A percentile compares a stretch with the other conserved stretches of the same genome.
Evolutionary conservation across 2,113 vertebrate species (phyloP).

Genomic region (Bucco capensis): DNA sequence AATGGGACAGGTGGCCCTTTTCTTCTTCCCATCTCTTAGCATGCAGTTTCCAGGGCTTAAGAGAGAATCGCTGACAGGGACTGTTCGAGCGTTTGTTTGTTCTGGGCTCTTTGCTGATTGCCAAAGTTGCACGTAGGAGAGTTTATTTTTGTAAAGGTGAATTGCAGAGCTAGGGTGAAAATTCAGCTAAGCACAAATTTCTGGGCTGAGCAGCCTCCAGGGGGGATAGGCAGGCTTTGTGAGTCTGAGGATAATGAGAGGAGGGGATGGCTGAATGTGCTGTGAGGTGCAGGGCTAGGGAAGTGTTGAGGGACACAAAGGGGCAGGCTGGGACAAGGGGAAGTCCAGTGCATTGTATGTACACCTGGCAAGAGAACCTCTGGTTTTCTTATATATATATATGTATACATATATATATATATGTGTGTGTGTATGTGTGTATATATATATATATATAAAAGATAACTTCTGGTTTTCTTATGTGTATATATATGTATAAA

Average conservation of each 20-base stretch:
- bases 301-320: neutral
- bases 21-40: neutral
- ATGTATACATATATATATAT: too few species aligned
- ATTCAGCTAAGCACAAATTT: conserved; percentile 63
- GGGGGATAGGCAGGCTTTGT: neutral
- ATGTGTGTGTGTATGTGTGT: too few species aligned
- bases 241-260: conserved; percentile 23
- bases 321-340: neutral
- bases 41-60: neutral
- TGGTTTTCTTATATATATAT: too few species aligned
- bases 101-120: conserved; percentile 61
- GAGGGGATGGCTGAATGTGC: neutral
- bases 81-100: conserved; percentile 56
- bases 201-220: conserved; percentile 24
- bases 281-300: neutral
- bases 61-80: conserved; percentile 21
- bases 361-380: neutral
- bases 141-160: conserved; percentile 69
- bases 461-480: neutral
- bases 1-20: conserved; percentile 8
- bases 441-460: too few species aligned
- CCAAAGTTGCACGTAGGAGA: conserved; percentile 42
- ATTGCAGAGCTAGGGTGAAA: conserved; percentile 59
- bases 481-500: too few species aligned
- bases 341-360: rapidly evolving